Base-by-base conservation (phyloP, 2,888 invertebrate genomes). In the Drosophila conformis region DNA sequence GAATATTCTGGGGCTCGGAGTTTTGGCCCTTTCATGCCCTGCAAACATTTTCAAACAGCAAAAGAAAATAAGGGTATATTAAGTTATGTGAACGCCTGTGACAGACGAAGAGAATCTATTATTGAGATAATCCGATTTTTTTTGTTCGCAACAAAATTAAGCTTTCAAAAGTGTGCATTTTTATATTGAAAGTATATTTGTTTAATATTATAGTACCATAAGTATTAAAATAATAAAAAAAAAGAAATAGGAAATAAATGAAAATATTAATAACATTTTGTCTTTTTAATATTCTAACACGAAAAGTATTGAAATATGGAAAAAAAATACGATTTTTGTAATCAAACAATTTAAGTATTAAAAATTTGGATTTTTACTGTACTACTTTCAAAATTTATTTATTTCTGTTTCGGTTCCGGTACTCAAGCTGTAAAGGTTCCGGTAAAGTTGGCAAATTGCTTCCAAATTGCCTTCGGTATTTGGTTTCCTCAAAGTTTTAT, bases 1-100 rank as follows among this genome's bases (percentile, higher is more conserved):
- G 10, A 33, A 2, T 25, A 13, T 52, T 52, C 29, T 29, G 13
- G 25, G 36, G 18, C 18, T 67, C 15, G 29, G 48, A 40, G 13
- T 36, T 68, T 67, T 4, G 11, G 11, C n/a, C 29, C 27, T 35
- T 15, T 3, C 1, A 51, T 57, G 42, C 35, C 57, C 49, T 40
- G 29, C 7, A 40, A 35, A 25, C 46, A 25, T 15, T 15, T 15
- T 46, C 15, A 46, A 21, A 21, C 15, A 15, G 7, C 7, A 15
- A 46, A 25, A 25, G 4, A 25, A 15, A 4, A 8, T 25, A 46
- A 15, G 8, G 46, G 46, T 25, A 46, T 46, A 7, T 25, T 46
- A 7, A 2, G 13, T 15, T 46, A 25, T 4, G 46, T 0, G 13
- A 13, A 7, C 21, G 7, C 21, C 21, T 21, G 46, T 4, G 21